Conservation (phyloP, 2,797 vertebrate genomes). For the Poecilia velifera region DNA sequence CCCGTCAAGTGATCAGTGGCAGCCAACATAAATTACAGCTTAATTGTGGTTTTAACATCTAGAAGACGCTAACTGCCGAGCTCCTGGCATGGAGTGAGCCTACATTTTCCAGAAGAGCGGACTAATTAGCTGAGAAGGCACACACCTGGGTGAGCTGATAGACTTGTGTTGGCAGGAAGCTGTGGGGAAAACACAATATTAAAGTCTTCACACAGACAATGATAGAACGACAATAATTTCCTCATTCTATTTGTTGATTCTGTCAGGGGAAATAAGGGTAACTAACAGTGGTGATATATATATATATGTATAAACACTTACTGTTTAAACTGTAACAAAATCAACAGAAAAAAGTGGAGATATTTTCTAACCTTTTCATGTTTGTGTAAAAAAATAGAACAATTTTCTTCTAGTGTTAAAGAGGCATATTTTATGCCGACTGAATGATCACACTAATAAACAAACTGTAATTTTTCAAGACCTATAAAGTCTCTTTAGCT, state of each 20-base stretch:
- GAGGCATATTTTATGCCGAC: conserved; percentile 10
- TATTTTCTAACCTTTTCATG: conserved; percentile 12
- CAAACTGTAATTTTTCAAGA: conserved; percentile 27
- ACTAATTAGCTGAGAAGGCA: conserved; percentile 14
- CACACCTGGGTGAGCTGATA: conserved; percentile 16
- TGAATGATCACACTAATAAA: conserved; percentile 7
- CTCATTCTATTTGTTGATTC: background rate
- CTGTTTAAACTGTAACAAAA: background rate
- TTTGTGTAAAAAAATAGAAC: conserved; percentile 1
- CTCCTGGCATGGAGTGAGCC: conserved; percentile 11
- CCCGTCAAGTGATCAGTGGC: background rate
- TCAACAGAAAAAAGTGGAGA: background rate
- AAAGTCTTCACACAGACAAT: conserved; percentile 11
- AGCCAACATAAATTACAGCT: conserved; percentile 2
- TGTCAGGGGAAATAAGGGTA: background rate
- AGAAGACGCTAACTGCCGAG: conserved; percentile 1
- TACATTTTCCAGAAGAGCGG: conserved; percentile 23
- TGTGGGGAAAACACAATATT: conserved; percentile 17
- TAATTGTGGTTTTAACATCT: conserved; percentile 14
- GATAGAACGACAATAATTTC: conserved; percentile 1
- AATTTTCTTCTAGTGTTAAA: conserved; percentile 12
- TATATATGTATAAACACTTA: background rate
- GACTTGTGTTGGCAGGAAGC: conserved; percentile 14
- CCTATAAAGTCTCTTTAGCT: background rate
- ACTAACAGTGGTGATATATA: background rate